Conservation (phyloP, 2,113 vertebrate species). For the Forbesichthys agassizii region DNA sequence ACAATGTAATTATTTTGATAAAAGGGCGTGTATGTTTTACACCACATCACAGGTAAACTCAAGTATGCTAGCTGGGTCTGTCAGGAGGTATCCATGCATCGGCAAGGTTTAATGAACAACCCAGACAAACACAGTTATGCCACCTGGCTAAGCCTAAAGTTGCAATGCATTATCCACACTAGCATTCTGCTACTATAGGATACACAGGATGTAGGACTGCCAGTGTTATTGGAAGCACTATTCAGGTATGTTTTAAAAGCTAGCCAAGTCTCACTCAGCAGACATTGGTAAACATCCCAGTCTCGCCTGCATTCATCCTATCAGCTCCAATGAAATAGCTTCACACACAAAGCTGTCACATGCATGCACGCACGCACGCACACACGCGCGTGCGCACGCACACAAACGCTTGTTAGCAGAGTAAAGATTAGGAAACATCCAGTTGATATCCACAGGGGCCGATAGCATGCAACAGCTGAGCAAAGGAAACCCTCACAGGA, state of each 20-base stretch:
- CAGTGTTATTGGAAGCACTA: slow-evolving; percentile 60
- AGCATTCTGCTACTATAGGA: slow-evolving; percentile 18
- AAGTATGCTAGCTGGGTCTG: slow-evolving; percentile 52
- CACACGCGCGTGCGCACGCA: background rate
- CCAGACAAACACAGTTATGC: slow-evolving; percentile 55
- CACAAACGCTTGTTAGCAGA: slow-evolving; percentile 21
- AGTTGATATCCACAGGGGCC: slow-evolving; percentile 42
- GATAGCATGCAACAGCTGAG: slow-evolving; percentile 50
- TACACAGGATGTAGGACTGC: slow-evolving; percentile 11
- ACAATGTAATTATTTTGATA: background rate
- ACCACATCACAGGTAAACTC: slow-evolving; percentile 29
- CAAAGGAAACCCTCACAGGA: slow-evolving; percentile 15
- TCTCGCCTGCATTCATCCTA: slow-evolving; percentile 13
- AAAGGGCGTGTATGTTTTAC: background rate
- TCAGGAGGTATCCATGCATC: slow-evolving; percentile 49
- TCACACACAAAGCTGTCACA: slow-evolving; percentile 9
- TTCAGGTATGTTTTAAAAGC: slow-evolving; percentile 23
- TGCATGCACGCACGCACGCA: background rate
- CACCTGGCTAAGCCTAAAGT: slow-evolving; percentile 32
- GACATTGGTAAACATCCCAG: slow-evolving; percentile 9
- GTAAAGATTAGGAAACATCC: slow-evolving; percentile 36
- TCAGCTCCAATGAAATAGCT: background rate
- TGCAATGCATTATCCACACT: slow-evolving; percentile 19
- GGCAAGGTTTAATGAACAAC: slow-evolving; percentile 43
- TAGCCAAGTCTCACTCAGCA: slow-evolving; percentile 14